Base-by-base conservation (phyloP, 2,797 vertebrate genomes). In the Toxotes lorentzi region DNA sequence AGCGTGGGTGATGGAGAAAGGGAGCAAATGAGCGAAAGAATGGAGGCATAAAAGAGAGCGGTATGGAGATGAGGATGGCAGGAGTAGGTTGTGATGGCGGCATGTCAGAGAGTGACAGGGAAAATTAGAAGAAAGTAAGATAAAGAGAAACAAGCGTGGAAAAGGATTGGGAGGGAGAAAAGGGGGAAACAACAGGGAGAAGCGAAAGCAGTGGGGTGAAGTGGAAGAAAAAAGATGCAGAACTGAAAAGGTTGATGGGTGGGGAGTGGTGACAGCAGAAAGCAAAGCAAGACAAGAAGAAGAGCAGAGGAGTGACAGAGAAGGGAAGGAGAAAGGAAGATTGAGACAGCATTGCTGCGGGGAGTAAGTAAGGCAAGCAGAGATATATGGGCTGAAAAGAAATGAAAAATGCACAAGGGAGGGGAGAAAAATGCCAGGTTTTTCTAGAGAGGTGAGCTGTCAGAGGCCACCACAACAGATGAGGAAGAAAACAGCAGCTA, bases 1-100 rank as follows among this genome's bases (percentile, higher is more conserved):
- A 90, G 85, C 27, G 81, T 88, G 88, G 88, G 87, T 82, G 86
- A 89, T 70, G 73, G 73, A 84, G 77, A 88, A 85, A 85, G 78
- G 66, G 51, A 89, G 70, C 63, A 89, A 76, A 91, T 86, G 76
- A 88, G 86, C 76, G 65, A 41, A 58, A 80, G 80, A 89, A 87
- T 67, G 23, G 76, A 70, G 56, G 64, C 66, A 76, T 76, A 71
- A 84, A 82, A 60, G 43, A 48, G 35, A 13, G 62, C 77, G 82
- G 50, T 56, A 58, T 59, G 60, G 68, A 70, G 65, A 73, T 56
- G 86, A 86, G 77, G 57, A 38, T 30, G 83, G 67, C 64, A 70
- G 47, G 71, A 85, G 82, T 79, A 86, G 84, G 81, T 65, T 88
- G 74, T 73, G 70, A 45, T 27, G 38, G 53, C 32, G 40, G 54